Conservation (phyloP, 2,797 vertebrate genomes). For the Selene dorsalis region DNA sequence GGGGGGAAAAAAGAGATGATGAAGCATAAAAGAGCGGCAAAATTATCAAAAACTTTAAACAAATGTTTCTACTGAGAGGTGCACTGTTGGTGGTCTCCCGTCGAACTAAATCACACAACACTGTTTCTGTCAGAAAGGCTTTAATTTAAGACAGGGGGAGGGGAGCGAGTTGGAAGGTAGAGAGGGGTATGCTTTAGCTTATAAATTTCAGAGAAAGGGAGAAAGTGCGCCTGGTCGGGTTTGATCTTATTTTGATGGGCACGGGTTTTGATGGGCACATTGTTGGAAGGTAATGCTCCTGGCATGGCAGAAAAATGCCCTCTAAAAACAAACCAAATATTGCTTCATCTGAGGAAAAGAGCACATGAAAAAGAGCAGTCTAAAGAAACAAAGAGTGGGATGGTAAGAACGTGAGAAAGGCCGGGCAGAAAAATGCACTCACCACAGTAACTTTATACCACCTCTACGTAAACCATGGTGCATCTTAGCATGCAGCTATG, state of each 20-base stretch:
- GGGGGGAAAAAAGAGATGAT: conserved; percentile 49
- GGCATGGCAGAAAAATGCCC: conserved; percentile 40
- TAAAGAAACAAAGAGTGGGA: conserved; percentile 16
- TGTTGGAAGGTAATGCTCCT: conserved; percentile 32
- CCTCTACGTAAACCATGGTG: conserved; percentile 19
- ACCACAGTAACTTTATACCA: conserved; percentile 33
- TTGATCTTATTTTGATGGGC: conserved; percentile 71
- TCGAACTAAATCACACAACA: conserved; percentile 77
- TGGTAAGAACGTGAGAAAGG: conserved; percentile 19
- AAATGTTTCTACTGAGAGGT: conserved; percentile 77
- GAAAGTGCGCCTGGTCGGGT: conserved; percentile 58
- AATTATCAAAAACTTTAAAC: conserved; percentile 77
- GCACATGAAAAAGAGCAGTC: not conserved
- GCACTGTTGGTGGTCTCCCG: conserved; percentile 82
- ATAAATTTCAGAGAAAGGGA: conserved; percentile 65
- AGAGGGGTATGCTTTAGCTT: conserved; percentile 54
- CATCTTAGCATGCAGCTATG: conserved; percentile 19
- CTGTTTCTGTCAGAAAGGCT: conserved; percentile 74
- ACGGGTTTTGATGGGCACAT: conserved; percentile 15
- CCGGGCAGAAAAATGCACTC: conserved; percentile 5
- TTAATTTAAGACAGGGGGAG: conserved; percentile 51
- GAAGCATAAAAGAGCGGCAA: conserved; percentile 63
- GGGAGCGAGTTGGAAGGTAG: conserved; percentile 48
- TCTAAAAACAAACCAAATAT: conserved; percentile 39
- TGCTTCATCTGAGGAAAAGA: conserved; percentile 39